A percentile compares a stretch with the other conserved stretches of the same genome.
Evolutionary conservation across 2,888 invertebrate genomes (phyloP).

Genomic region (Stictocephala bisonia): DNA sequence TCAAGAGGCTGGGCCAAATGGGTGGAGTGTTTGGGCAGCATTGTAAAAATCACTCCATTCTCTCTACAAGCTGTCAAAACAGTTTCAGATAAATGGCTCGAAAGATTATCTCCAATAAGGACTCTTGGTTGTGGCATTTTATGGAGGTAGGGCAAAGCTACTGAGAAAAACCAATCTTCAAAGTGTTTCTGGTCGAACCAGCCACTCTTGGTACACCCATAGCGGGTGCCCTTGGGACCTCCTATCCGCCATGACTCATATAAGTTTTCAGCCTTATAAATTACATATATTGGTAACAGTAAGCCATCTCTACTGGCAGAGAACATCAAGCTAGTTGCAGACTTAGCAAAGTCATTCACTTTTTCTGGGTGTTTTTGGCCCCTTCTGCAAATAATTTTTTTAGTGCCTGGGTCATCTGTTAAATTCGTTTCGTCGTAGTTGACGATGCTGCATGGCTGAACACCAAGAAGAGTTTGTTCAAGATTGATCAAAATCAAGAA

Average conservation of each 20-base stretch:
- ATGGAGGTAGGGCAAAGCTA: background rate
- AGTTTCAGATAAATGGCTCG: background rate
- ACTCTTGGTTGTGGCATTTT: conserved; percentile 7
- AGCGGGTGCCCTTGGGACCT: conserved; percentile 4
- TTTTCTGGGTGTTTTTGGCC: no score
- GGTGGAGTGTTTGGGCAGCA: background rate
- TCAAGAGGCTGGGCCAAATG: conserved; percentile 4
- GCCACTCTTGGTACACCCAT: background rate
- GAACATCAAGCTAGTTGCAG: no score
- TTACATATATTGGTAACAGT: conserved; percentile 1
- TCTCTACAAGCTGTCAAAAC: conserved; percentile 10
- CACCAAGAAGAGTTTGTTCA: no score
- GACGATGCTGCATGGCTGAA: no score
- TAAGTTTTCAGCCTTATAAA: conserved; percentile 6
- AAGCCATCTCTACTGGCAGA: background rate
- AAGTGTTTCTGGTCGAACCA: background rate
- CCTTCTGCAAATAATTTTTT: no score
- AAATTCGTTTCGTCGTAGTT: no score
- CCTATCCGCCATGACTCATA: background rate
- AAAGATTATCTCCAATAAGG: conserved; percentile 1
- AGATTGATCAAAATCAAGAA: no score
- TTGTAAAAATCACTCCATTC: conserved; percentile 3
- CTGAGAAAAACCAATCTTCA: conserved; percentile 5
- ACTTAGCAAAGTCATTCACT: no score
- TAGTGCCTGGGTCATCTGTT: no score